Evolutionary conservation across 2,797 vertebrate genomes (phyloP), one percentile per base, ranked within the genome.

Genomic region (Enteromius argenteus): DNA sequence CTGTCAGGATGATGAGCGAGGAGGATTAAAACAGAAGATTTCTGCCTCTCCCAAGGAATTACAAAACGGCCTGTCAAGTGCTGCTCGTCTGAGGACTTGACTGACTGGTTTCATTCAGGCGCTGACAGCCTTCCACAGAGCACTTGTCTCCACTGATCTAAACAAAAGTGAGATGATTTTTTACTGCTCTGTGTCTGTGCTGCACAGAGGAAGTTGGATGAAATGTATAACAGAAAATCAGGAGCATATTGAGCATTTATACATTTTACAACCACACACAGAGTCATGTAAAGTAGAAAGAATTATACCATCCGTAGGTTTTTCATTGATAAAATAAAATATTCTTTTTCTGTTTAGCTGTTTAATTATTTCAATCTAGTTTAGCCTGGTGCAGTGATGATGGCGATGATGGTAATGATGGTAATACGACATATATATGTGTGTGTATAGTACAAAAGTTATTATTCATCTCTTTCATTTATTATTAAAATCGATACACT

Each of bases 31-130:
- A 87, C 67, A 76, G 72, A 69, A 86, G 81, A 80, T 84, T 53
- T 83, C 75, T 76, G 75, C 67, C 83, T 84, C 83, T 84, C 75
- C 83, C 76, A 79, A 84, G 83, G 75, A 84, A 84, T 84, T 81
- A 80, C 51, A 84, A 67, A 75, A 81, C 75, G 73, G 71, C 51
- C 83, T 86, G 78, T 86, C 84, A 76, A 73, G 73, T 60, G 66
- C 44, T 66, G 23, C 76, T 77, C 19, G 44, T 79, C 66, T 86
- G 58, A 75, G 32, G 11, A 69, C 49, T 86, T 72, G 76, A 74
- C 60, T 83, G 81, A 83, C 75, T 83, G 76, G 58, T 67, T 68
- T 86, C 85, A 83, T 74, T 84, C 81, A 84, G 62, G 60, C 39
- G 21, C 46, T 75, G 60, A 86, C 79, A 81, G 80, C 58, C 17